phyloP scores from a whole-genome alignment of 2,888 invertebrate genomes.

The Papilio elwesi region DNA sequence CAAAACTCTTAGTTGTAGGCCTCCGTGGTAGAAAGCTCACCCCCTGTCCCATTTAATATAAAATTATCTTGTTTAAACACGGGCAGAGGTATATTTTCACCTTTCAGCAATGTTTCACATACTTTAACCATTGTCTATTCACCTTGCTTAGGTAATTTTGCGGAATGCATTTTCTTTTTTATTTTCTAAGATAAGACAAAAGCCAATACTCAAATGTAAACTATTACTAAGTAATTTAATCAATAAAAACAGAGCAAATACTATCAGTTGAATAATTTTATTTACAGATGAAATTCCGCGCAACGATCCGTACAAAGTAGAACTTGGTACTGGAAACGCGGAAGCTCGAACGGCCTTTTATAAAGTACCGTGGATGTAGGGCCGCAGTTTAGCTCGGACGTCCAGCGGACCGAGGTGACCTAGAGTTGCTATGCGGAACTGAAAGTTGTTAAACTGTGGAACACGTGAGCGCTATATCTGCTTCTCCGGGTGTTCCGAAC shows the following conservation, averaged over 20 bases:
- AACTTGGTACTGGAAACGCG: constrained; percentile 24
- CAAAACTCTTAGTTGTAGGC: too few species aligned
- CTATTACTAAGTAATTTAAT: too few species aligned
- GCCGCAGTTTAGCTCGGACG: constrained; percentile 18
- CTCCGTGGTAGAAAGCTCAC: too few species aligned
- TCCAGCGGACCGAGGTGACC: constrained; percentile 28
- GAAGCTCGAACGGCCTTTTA: constrained; percentile 33
- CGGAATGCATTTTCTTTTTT: too few species aligned
- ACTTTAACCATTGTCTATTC: too few species aligned
- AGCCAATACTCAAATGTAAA: too few species aligned
- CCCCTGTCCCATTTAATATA: too few species aligned
- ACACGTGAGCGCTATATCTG: constrained; percentile 9
- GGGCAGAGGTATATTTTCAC: too few species aligned
- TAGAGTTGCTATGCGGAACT: constrained; percentile 28
- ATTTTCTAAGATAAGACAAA: too few species aligned
- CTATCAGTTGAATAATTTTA: not conserved
- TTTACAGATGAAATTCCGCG: constrained; percentile 4
- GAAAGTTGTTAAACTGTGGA: constrained; percentile 21
- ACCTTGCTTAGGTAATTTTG: too few species aligned
- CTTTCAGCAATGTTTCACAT: too few species aligned
- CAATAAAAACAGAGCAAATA: not conserved
- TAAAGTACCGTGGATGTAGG: constrained; percentile 27
- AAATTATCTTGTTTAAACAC: too few species aligned
- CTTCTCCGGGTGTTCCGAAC: not conserved
- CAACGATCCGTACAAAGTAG: constrained; percentile 13